Evolutionary conservation across 2,797 vertebrate species (phyloP).

Genomic region (Coreius guichenoti): DNA sequence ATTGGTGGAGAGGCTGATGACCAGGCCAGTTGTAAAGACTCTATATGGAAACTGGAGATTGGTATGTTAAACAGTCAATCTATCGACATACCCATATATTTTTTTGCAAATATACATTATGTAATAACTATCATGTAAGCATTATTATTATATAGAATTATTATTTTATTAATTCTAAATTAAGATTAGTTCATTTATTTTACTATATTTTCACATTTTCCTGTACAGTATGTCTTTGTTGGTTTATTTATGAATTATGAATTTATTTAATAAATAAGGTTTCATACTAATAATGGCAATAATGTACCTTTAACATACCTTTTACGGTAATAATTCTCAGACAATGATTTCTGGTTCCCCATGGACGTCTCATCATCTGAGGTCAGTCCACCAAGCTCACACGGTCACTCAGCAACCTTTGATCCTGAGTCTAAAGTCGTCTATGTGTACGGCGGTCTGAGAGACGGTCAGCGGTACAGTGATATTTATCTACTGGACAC

Average conservation of each 20-base stretch:
- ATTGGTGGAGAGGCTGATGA: constrained; percentile 83
- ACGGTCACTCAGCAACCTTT: constrained; percentile 86
- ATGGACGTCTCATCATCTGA: constrained; percentile 75
- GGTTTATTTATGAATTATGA: no score
- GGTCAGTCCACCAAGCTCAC: constrained; percentile 69
- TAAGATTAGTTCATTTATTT: no score
- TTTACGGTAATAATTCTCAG: constrained; percentile 67
- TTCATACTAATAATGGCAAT: not conserved
- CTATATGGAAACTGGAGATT: constrained; percentile 87
- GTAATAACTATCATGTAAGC: not conserved
- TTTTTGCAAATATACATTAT: not conserved
- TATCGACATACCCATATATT: not conserved
- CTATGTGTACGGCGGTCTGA: constrained; percentile 87
- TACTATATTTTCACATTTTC: no score
- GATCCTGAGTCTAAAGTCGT: constrained; percentile 85
- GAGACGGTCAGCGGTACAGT: constrained; percentile 76
- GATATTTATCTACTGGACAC: constrained; percentile 85
- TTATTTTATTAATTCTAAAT: not conserved
- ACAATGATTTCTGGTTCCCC: constrained; percentile 88
- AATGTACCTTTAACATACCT: not conserved
- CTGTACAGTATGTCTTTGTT: not conserved
- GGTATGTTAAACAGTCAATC: constrained; percentile 70
- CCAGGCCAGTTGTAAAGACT: constrained; percentile 76
- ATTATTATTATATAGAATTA: not conserved
- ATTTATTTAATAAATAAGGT: not conserved